A percentile compares a stretch with the other conserved stretches of the same genome.
Conservation (phyloP, 2,888 invertebrate species). For the Cheilosia pagana region DNA sequence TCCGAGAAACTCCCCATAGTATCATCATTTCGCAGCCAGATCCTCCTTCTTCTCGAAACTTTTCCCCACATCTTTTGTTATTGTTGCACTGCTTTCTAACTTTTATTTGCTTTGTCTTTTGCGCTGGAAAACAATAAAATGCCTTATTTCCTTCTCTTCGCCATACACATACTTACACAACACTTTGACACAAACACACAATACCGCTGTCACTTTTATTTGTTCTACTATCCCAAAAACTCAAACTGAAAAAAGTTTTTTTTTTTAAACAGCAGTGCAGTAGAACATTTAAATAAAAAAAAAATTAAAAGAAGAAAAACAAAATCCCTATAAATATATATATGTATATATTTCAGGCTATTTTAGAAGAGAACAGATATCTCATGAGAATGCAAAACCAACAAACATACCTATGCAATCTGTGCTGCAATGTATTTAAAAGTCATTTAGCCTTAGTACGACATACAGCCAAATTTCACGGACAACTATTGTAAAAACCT, state of each 20-base stretch:
- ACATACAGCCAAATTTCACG: conserved; percentile 77
- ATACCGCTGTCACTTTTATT: not conserved
- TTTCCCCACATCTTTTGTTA: not conserved
- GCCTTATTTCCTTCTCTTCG: too few relatives aligned
- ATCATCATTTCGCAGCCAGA: not conserved
- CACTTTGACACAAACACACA: conserved; percentile 9
- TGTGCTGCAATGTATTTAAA: conserved; percentile 77
- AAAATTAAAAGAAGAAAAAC: conserved; percentile 3
- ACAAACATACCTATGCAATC: conserved; percentile 76
- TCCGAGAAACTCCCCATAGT: not conserved
- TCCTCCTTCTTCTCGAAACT: not conserved
- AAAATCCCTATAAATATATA: conserved; percentile 45
- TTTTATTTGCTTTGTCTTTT: conserved; percentile 11
- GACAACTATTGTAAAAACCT: conserved; percentile 76
- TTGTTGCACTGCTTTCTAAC: conserved; percentile 30
- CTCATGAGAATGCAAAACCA: conserved; percentile 77
- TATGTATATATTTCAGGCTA: conserved; percentile 75
- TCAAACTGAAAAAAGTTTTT: conserved; percentile 3
- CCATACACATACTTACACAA: too few relatives aligned
- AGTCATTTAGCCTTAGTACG: conserved; percentile 77
- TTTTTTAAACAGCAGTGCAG: conserved; percentile 46
- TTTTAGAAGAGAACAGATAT: conserved; percentile 77
- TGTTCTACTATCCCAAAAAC: not conserved
- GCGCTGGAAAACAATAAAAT: not conserved
- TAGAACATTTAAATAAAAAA: conserved; percentile 27